Percentiles rank a stretch among this genome's conserved stretches.
phyloP scores from a whole-genome alignment of 2,113 vertebrate species.

The Nanorana parkeri region DNA sequence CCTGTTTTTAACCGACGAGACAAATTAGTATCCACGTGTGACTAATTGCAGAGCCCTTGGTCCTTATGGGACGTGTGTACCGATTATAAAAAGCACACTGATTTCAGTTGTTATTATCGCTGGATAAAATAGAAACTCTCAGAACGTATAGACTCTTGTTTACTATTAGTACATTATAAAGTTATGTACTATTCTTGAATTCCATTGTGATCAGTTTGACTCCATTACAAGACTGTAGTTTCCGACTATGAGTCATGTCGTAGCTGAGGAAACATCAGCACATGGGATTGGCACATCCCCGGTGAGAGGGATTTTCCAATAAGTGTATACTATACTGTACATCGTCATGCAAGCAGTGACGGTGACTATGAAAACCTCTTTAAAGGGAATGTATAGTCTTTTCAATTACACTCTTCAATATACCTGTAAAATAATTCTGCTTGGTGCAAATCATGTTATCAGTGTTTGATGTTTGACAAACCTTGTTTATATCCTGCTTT shows the following conservation, averaged over 20 bases:
- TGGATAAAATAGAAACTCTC: conserved; percentile 1
- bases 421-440: too few relatives aligned
- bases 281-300: not conserved
- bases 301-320: not conserved
- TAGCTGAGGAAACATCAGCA: not conserved
- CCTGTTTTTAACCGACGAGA: conserved; percentile 45
- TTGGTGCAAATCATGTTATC: too few relatives aligned
- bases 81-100: conserved; percentile 51
- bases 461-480: too few relatives aligned
- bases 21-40: conserved; percentile 46
- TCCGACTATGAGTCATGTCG: conserved; percentile 8
- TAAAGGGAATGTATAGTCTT: too few relatives aligned
- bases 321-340: too few relatives aligned
- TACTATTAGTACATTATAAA: conserved; percentile 15
- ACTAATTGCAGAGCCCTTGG: conserved; percentile 35
- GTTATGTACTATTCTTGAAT: not conserved
- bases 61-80: conserved; percentile 10
- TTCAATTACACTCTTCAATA: too few relatives aligned
- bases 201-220: not conserved
- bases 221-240: not conserved
- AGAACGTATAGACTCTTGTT: conserved; percentile 2
- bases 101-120: conserved; percentile 43
- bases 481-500: too few relatives aligned
- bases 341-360: too few relatives aligned
- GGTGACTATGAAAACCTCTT: too few relatives aligned